These are phyloP conservation scores for Sinosuthora webbiana DNA, from an alignment of 2,113 vertebrate species.

Conservation along the genomic window DNA sequence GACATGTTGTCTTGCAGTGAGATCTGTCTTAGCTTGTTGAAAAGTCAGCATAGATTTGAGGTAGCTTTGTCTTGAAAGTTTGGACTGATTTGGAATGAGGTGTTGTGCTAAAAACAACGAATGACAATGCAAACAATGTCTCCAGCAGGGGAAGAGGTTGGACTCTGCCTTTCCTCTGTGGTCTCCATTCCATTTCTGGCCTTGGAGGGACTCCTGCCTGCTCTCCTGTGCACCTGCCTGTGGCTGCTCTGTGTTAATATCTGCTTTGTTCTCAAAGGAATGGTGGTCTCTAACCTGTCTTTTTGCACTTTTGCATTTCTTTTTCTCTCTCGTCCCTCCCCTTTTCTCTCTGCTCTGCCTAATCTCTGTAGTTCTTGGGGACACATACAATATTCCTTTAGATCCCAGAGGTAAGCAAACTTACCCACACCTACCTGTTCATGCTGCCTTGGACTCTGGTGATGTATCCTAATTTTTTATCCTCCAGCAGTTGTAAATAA, in stretches of 20 bases:
- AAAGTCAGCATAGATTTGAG: neutral
- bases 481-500: conserved; percentile 18
- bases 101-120: neutral
- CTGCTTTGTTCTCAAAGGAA: conserved; percentile 74
- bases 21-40: neutral
- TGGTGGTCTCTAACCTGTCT: conserved; percentile 85
- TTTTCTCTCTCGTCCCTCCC: conserved; percentile 71
- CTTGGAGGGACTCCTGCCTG: conserved; percentile 7
- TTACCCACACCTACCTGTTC: conserved; percentile 3
- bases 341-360: conserved; percentile 76
- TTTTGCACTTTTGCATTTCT: conserved; percentile 88
- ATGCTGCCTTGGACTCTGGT: neutral
- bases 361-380: conserved; percentile 94
- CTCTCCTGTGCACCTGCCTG: conserved; percentile 3
- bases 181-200: neutral
- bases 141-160: neutral
- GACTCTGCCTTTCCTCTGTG: neutral
- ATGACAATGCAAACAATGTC: neutral
- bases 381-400: conserved; percentile 99
- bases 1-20: neutral
- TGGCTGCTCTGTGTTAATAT: conserved; percentile 65
- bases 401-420: conserved; percentile 98
- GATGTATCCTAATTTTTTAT: conserved; percentile 22
- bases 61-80: neutral
- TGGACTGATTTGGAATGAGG: neutral